These are phyloP conservation scores for Coenonympha arcania DNA, from an alignment of 2,888 invertebrate genomes.

Conservation along the genomic window DNA sequence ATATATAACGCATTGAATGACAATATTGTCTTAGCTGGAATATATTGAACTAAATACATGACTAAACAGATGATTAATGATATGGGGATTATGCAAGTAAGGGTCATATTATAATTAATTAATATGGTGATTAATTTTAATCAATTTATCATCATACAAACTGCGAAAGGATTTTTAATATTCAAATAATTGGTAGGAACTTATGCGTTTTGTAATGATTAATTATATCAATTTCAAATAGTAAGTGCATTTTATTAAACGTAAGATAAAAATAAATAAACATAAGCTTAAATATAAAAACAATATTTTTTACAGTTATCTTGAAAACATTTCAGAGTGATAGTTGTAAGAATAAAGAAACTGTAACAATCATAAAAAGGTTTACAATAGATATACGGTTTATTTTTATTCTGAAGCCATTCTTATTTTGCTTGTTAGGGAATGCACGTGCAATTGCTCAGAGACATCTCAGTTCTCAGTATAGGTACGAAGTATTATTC, in stretches of 20 bases:
- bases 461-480: slow-evolving; percentile 17
- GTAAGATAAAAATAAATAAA: no score
- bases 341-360: not conserved
- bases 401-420: not conserved
- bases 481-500: slow-evolving; percentile 49
- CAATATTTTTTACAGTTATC: no score
- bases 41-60: slow-evolving; percentile 32
- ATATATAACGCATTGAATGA: slow-evolving; percentile 29
- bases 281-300: no score
- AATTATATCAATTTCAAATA: slow-evolving; percentile 1
- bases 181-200: not conserved
- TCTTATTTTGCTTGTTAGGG: slow-evolving; percentile 1
- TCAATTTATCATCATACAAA: slow-evolving; percentile 9
- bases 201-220: slow-evolving; percentile 1
- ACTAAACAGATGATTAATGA: slow-evolving; percentile 31
- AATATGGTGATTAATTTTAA: slow-evolving; percentile 17
- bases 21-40: slow-evolving; percentile 32
- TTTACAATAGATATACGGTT: not conserved
- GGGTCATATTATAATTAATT: slow-evolving; percentile 23
- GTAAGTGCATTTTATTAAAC: not conserved
- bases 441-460: slow-evolving; percentile 10
- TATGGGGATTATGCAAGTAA: slow-evolving; percentile 26
- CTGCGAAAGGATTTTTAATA: slow-evolving; percentile 4
- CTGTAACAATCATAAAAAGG: not conserved
- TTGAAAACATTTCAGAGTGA: not conserved